phyloP scores from a whole-genome alignment of 2,888 invertebrate genomes.

The Merodon equestris region DNA sequence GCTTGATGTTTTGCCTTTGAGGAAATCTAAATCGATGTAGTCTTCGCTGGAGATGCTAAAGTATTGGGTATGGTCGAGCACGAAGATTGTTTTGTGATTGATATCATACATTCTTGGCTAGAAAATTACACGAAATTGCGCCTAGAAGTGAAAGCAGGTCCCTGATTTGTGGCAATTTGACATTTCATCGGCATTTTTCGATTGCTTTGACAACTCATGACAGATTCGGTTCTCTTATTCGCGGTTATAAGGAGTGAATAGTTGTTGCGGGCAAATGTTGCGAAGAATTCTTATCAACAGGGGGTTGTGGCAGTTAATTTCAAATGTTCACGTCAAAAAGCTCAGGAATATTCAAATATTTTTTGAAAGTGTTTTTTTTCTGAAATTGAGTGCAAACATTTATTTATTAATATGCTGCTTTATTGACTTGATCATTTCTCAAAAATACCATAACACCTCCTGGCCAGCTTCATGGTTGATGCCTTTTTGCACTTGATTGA shows the following conservation, averaged over 20 bases:
- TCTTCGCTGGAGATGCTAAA: conserved; percentile 85
- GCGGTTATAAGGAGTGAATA: background rate
- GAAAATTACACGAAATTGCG: conserved; percentile 24
- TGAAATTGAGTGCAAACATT: too few species aligned
- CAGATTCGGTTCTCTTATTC: conserved; percentile 1
- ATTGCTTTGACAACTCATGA: background rate
- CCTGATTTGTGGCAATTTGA: conserved; percentile 11
- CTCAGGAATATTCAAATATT: background rate
- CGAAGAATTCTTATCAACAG: background rate
- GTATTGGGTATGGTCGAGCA: conserved; percentile 95
- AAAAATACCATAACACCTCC: too few species aligned
- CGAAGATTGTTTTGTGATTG: conserved; percentile 97
- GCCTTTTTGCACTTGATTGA: too few species aligned
- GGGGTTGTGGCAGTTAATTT: too few species aligned
- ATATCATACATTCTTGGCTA: conserved; percentile 76
- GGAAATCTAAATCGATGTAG: conserved; percentile 76
- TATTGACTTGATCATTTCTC: too few species aligned
- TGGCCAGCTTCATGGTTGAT: too few species aligned
- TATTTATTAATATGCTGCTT: too few species aligned
- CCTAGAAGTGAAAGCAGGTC: background rate
- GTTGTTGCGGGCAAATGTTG: background rate
- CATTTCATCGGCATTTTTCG: conserved; percentile 28
- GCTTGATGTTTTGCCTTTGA: conserved; percentile 80
- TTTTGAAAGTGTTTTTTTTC: too few species aligned
- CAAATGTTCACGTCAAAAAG: background rate